Percentiles rank a stretch among this genome's conserved stretches.
phyloP scores from a whole-genome alignment of 2,888 invertebrate genomes.

The Dasysyrphus tricinctus region DNA sequence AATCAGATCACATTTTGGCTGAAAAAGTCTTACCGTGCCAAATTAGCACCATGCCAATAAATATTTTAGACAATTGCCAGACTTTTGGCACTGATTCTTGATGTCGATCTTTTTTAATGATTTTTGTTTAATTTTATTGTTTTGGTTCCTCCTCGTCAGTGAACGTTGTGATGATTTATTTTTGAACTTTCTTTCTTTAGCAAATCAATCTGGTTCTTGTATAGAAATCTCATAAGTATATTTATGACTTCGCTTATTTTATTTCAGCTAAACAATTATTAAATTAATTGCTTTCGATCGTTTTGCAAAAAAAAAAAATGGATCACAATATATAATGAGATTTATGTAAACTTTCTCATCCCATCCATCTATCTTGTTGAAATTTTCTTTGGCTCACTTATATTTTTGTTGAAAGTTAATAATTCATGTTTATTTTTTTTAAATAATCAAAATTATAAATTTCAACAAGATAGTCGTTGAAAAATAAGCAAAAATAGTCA shows the following conservation, averaged over 20 bases:
- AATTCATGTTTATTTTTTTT: slow-evolving; percentile 17
- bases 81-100: slow-evolving; percentile 13
- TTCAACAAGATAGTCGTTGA: neutral
- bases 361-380: neutral
- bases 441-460: slow-evolving; percentile 11
- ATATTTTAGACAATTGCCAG: slow-evolving; percentile 16
- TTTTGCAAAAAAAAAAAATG: neutral
- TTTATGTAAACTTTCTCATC: neutral
- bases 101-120: slow-evolving; percentile 4
- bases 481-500: neutral
- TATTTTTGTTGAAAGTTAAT: slow-evolving; percentile 9
- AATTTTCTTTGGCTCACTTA: slow-evolving; percentile 4
- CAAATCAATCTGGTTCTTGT: neutral
- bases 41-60: slow-evolving; percentile 26
- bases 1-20: slow-evolving; percentile 12
- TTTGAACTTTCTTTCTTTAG: neutral
- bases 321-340: neutral
- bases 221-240: neutral
- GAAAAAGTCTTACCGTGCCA: slow-evolving; percentile 4
- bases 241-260: slow-evolving; percentile 20
- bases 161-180: neutral
- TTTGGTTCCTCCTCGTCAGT: neutral
- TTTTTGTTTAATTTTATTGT: neutral
- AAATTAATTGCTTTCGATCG: slow-evolving; percentile 16
- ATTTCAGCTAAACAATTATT: slow-evolving; percentile 12